phyloP scores from a whole-genome alignment of 2,113 vertebrate genomes.

The Apodemus speciosus region DNA sequence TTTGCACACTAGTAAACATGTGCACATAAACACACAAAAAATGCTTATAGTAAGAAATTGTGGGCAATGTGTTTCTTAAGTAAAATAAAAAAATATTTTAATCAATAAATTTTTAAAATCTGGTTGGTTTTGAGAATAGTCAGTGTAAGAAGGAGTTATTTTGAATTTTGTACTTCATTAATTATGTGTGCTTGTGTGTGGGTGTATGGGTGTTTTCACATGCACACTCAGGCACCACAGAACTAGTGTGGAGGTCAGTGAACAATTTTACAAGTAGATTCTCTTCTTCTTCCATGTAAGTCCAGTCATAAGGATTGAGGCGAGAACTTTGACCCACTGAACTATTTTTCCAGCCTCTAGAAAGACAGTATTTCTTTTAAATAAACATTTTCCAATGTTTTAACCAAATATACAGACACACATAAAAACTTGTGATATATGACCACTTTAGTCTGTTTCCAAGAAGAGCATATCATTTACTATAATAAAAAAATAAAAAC shows the following conservation, averaged over 20 bases:
- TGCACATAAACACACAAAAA: not conserved
- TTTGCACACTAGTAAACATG: not conserved
- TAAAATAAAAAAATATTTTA: not conserved
- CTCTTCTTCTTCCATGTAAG: not conserved
- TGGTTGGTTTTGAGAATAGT: not conserved
- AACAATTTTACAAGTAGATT: not conserved
- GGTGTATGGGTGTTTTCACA: not conserved
- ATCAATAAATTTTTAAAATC: not conserved
- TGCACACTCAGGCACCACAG: not conserved
- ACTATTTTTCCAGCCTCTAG: not conserved
- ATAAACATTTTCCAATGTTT: not conserved
- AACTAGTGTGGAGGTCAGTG: not conserved
- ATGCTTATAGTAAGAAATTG: not conserved
- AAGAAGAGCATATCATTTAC: conserved; percentile 48
- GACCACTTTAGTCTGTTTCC: not conserved
- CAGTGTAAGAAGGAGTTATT: not conserved
- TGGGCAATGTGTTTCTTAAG: not conserved
- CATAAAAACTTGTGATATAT: not conserved
- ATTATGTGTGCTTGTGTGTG: not conserved
- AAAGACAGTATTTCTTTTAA: not conserved
- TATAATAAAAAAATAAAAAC: conserved; percentile 47
- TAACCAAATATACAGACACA: not conserved
- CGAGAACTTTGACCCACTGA: not conserved
- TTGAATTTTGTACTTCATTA: not conserved
- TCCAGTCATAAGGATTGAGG: too few species aligned